These are phyloP conservation scores for Ctenicera cuprea DNA, from an alignment of 2,888 invertebrate genomes.

Conservation along the genomic window DNA sequence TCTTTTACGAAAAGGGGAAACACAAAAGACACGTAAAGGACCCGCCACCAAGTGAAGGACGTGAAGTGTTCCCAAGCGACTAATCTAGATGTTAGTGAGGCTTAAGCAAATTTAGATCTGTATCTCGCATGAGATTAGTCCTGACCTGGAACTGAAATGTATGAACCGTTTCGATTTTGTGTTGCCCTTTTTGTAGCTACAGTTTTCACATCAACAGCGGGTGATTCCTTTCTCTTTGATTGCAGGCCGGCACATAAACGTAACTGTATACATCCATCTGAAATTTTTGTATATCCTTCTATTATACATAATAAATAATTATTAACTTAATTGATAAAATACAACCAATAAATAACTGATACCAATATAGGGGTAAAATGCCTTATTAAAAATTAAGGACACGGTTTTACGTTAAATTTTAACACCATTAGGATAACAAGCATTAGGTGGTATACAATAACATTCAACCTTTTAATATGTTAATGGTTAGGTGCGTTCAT, in stretches of 20 bases:
- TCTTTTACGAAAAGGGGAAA: not conserved
- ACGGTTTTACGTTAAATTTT: too few relatives aligned
- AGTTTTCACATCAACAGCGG: constrained; percentile 43
- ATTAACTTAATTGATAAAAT: not conserved
- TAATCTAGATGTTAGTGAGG: constrained; percentile 34
- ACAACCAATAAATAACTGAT: not conserved
- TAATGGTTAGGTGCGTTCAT: too few relatives aligned
- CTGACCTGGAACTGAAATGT: constrained; percentile 77
- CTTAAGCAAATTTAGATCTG: constrained; percentile 14
- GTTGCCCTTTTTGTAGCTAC: constrained; percentile 64
- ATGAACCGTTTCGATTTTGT: constrained; percentile 75
- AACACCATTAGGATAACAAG: too few relatives aligned
- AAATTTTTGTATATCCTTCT: constrained; percentile 49
- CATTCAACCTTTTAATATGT: too few relatives aligned
- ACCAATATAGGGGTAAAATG: not conserved
- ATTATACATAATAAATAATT: not conserved
- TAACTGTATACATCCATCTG: constrained; percentile 63
- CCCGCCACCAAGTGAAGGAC: constrained; percentile 31
- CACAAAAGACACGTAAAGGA: constrained; percentile 9
- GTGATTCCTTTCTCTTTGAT: constrained; percentile 29
- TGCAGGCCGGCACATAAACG: constrained; percentile 54
- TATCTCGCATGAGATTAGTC: constrained; percentile 43
- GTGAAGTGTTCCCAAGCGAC: constrained; percentile 49
- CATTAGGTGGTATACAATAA: too few relatives aligned
- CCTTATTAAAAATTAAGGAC: too few relatives aligned